Base-by-base conservation (phyloP, 1,140 invertebrate species). In the Hylaeus volcanicus region DNA sequence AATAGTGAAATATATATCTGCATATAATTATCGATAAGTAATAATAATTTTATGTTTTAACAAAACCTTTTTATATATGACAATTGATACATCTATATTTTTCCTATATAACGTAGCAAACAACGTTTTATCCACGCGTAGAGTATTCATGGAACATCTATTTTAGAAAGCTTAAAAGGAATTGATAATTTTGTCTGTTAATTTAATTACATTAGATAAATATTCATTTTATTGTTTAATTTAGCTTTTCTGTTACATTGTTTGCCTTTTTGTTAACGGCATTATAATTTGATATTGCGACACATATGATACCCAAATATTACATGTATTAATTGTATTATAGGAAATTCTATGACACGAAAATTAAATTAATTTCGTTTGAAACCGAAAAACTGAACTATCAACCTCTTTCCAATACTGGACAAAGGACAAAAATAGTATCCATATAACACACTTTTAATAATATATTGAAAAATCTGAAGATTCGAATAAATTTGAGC, bases 1-100 rank as follows among this genome's bases (percentile, higher is more conserved):
- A 86, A 84, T 71, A 84, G 78, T 82, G 79, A 88, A 89, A 82
- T 79, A 88, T 79, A 88, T 88, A 85, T 85, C 66, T 85, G 82
- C 72, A 81, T 88, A 82, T 73, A 88, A 80, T 85, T 85, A 84
- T 78, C n/a, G 48, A 82, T 87, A 84, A 89, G 87, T 80, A 85
- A 74, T 85, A 82, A 79, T 82, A 48, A 48, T 48, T 85, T 76
- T 80, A 80, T 81, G 48, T 80, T 87, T 79, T 80, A 88, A 85
- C 86, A 85, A 88, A 86, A 83, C 74, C 84, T 60, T 66, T 73
- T 55, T 75, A 82, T 80, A 75, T 83, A 66, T 51, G 53, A 80
- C 64, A 74, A 74, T 79, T 73, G 43, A 83, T 80, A 77, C 79
- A 64, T 58, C 71, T 69, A 71, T 64, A 71, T 61, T 61, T 6